phyloP scores from a whole-genome alignment of 2,888 invertebrate species.

The Leptopilina syphax region DNA sequence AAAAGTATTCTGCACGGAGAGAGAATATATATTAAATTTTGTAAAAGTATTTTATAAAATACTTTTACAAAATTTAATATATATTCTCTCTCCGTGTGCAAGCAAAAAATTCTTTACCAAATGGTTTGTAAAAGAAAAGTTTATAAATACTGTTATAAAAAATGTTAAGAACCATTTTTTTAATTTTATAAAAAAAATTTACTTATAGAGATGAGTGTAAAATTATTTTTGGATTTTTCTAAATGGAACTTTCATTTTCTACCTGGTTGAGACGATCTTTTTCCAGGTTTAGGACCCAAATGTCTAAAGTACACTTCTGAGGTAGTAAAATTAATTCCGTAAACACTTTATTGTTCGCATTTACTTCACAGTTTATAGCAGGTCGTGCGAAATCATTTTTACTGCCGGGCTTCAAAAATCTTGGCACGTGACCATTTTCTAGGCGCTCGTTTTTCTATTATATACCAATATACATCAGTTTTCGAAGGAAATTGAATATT shows the following conservation, averaged over 20 bases:
- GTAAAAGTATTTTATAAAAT: too few relatives aligned
- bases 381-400: constrained; percentile 68
- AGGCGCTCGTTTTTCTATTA: background rate
- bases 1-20: too few relatives aligned
- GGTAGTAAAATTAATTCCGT: constrained; percentile 72
- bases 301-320: constrained; percentile 9
- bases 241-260: constrained; percentile 58
- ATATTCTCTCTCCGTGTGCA: too few relatives aligned
- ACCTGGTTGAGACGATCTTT: constrained; percentile 53
- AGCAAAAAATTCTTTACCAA: too few relatives aligned
- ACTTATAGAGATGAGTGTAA: too few relatives aligned
- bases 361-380: constrained; percentile 62
- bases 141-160: too few relatives aligned
- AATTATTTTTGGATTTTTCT: background rate
- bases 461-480: background rate
- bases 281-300: background rate
- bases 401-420: constrained; percentile 55
- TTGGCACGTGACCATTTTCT: constrained; percentile 23
- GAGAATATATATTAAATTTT: too few relatives aligned
- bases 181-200: too few relatives aligned
- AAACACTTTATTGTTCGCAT: constrained; percentile 70
- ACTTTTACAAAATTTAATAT: too few relatives aligned
- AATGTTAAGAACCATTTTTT: too few relatives aligned
- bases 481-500: constrained; percentile 4
- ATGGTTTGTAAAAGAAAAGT: too few relatives aligned